Conservation (phyloP, 2,888 invertebrate species). For the Melipona bicolor region DNA sequence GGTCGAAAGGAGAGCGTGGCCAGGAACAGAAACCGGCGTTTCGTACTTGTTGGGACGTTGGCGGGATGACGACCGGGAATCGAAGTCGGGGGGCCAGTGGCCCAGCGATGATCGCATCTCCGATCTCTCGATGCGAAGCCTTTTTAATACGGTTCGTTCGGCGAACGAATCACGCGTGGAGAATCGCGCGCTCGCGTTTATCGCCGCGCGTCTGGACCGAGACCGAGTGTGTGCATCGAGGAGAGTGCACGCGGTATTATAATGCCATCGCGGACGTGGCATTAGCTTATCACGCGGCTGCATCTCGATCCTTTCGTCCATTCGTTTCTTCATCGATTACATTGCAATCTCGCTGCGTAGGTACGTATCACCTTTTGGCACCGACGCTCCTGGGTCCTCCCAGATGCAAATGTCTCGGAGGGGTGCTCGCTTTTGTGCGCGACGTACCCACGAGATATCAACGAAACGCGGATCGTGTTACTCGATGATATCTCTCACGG, state of each 20-base stretch:
- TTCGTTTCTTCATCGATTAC: constrained; percentile 73
- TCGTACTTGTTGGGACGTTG: not conserved
- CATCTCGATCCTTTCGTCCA: constrained; percentile 71
- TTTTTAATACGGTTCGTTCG: constrained; percentile 61
- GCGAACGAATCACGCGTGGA: constrained; percentile 60
- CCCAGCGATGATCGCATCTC: constrained; percentile 57
- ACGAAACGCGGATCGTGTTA: constrained; percentile 47
- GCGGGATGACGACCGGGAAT: constrained; percentile 44
- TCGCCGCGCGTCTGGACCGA: constrained; percentile 35
- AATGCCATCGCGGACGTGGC: constrained; percentile 74
- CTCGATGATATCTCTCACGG: constrained; percentile 20
- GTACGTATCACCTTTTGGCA: constrained; percentile 57
- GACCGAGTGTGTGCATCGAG: constrained; percentile 39
- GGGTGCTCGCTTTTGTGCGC: constrained; percentile 48
- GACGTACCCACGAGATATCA: constrained; percentile 54
- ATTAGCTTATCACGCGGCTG: constrained; percentile 76
- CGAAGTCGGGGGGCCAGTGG: constrained; percentile 54
- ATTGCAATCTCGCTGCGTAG: constrained; percentile 65
- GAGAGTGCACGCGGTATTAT: constrained; percentile 68
- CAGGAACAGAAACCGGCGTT: constrained; percentile 6
- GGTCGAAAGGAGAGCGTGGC: not conserved
- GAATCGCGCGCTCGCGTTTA: constrained; percentile 51
- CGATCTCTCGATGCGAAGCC: constrained; percentile 66
- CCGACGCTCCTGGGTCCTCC: constrained; percentile 55
- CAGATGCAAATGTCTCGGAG: constrained; percentile 61